phyloP scores from a whole-genome alignment of 2,797 vertebrate species.

The Danio jaintianensis region DNA sequence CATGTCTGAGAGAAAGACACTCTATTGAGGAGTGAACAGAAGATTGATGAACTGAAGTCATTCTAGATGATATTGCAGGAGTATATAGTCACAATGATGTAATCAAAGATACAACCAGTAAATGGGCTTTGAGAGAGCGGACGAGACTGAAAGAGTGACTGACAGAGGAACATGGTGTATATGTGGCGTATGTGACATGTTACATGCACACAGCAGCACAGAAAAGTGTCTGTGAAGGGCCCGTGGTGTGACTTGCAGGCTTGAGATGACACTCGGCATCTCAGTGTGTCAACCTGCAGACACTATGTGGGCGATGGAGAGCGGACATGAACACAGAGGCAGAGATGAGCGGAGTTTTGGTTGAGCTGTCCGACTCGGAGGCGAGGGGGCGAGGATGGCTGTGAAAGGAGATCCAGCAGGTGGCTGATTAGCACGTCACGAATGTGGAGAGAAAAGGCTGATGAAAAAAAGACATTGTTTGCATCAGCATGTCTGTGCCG shows the following conservation, averaged over 20 bases:
- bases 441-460: not conserved
- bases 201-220: conserved; percentile 20
- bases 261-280: conserved; percentile 8
- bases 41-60: conserved; percentile 62
- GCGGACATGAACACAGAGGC: conserved; percentile 48
- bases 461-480: not conserved
- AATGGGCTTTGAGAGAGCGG: conserved; percentile 1
- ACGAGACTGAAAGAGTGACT: conserved; percentile 26
- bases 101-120: conserved; percentile 13
- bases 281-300: conserved; percentile 45
- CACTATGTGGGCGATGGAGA: conserved; percentile 15
- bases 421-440: conserved; percentile 38
- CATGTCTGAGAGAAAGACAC: not conserved
- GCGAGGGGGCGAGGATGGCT: conserved; percentile 63
- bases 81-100: conserved; percentile 13
- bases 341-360: conserved; percentile 56
- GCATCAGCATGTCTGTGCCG: not conserved
- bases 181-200: conserved; percentile 17
- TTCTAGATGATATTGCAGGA: conserved; percentile 2
- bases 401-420: conserved; percentile 31
- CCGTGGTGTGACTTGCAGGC: conserved; percentile 6
- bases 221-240: conserved; percentile 26
- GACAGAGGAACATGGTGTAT: not conserved
- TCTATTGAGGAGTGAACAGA: not conserved
- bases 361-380: conserved; percentile 69